phyloP scores from a whole-genome alignment of 2,797 vertebrate genomes.

The Xiphophorus birchmanni region DNA sequence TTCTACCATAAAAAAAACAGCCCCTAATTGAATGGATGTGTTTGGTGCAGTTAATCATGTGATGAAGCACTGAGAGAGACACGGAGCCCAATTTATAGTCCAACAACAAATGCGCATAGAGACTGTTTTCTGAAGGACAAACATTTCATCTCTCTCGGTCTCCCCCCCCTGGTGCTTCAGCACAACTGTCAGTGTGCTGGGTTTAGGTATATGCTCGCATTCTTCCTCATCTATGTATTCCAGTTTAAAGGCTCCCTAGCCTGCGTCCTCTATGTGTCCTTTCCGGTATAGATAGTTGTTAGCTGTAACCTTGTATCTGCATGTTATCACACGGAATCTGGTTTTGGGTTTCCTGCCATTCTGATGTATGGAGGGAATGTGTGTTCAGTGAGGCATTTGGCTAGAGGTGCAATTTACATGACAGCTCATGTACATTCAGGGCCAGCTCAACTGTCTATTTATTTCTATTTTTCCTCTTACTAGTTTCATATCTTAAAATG shows the following conservation, averaged over 20 bases:
- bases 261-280: conserved; percentile 61
- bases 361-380: conserved; percentile 61
- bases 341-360: conserved; percentile 56
- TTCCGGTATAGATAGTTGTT: conserved; percentile 46
- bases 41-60: conserved; percentile 53
- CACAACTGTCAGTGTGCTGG: conserved; percentile 64
- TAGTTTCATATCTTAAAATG: conserved; percentile 37
- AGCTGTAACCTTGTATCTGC: conserved; percentile 63
- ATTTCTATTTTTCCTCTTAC: conserved; percentile 2
- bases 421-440: conserved; percentile 58
- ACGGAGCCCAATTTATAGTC: conserved; percentile 2
- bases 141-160: conserved; percentile 56
- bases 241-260: conserved; percentile 14
- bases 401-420: conserved; percentile 64
- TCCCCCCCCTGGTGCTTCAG: conserved; percentile 63
- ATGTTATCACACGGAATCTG: conserved; percentile 58
- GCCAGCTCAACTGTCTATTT: conserved; percentile 56
- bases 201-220: conserved; percentile 13
- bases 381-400: conserved; percentile 58
- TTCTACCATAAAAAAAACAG: not conserved
- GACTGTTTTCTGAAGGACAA: conserved; percentile 67
- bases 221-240: conserved; percentile 39
- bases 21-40: not conserved
- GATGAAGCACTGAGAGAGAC: conserved; percentile 43
- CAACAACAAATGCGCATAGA: conserved; percentile 12